These are phyloP conservation scores for Hecatera dysodea DNA, from an alignment of 2,888 invertebrate genomes.

Conservation along the genomic window DNA sequence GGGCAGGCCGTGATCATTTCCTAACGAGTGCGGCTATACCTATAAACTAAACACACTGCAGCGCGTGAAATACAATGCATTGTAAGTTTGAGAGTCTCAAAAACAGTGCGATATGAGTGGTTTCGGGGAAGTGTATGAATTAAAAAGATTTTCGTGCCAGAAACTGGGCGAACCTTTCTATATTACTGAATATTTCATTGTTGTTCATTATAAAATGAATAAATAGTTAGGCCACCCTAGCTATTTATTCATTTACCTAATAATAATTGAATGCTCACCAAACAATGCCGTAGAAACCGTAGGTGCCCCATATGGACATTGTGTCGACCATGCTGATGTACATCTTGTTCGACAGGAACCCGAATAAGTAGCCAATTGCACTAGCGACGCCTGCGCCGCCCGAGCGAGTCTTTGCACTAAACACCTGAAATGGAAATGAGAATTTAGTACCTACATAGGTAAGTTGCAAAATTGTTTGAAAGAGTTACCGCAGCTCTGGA, in stretches of 20 bases:
- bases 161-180: not conserved
- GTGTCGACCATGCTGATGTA: constrained; percentile 92
- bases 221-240: no score
- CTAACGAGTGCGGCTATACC: no score
- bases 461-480: no score
- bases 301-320: constrained; percentile 93
- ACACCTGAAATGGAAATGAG: constrained; percentile 85
- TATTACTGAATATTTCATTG: not conserved
- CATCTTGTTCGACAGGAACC: constrained; percentile 94
- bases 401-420: constrained; percentile 92
- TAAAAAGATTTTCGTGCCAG: no score
- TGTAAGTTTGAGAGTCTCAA: no score
- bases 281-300: constrained; percentile 92
- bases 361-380: constrained; percentile 94
- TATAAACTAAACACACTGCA: no score
- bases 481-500: no score
- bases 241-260: no score
- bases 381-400: constrained; percentile 94
- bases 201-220: not conserved
- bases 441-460: not conserved
- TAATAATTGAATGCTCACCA: constrained; percentile 79
- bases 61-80: no score
- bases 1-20: no score
- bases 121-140: no score
- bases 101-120: no score